These are phyloP conservation scores for Gavialis gangeticus DNA, from an alignment of 2,113 vertebrate species.

Conservation along the genomic window DNA sequence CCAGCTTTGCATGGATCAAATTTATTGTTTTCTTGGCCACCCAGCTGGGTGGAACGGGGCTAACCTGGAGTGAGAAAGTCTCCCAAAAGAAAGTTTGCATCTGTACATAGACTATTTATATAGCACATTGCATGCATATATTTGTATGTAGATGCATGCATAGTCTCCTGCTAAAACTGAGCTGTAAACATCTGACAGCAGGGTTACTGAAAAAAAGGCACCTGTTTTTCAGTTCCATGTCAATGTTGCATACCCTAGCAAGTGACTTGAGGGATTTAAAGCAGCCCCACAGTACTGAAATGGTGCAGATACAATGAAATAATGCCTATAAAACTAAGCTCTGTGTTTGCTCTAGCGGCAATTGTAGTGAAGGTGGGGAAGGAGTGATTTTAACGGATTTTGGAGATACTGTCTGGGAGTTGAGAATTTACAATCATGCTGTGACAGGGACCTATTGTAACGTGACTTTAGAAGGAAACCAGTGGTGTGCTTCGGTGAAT, in stretches of 20 bases:
- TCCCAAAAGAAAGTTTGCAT: slow-evolving; percentile 2
- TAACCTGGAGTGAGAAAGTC: slow-evolving; percentile 24
- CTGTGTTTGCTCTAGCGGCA: background rate
- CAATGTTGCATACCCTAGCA: background rate
- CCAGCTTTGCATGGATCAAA: slow-evolving; percentile 53
- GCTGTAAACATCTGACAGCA: background rate
- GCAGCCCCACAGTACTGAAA: background rate
- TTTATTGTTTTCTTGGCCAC: slow-evolving; percentile 62
- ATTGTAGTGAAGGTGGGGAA: background rate
- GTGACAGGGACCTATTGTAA: background rate
- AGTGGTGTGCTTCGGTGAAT: background rate
- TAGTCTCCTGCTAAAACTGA: background rate
- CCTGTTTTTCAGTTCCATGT: background rate
- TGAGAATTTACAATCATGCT: background rate
- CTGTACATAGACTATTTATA: background rate
- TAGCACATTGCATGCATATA: slow-evolving; percentile 1
- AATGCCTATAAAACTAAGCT: background rate
- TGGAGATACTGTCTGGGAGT: background rate
- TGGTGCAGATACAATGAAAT: background rate
- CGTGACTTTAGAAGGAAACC: background rate
- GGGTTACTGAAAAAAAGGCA: background rate
- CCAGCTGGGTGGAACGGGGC: slow-evolving; percentile 36
- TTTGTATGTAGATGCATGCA: background rate
- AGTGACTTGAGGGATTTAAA: slow-evolving; percentile 19
- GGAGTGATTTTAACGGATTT: background rate